Percentiles rank a stretch among this genome's conserved stretches.
Evolutionary conservation across 2,888 invertebrate genomes (phyloP).

Genomic region (Chrysina gloriosa): DNA sequence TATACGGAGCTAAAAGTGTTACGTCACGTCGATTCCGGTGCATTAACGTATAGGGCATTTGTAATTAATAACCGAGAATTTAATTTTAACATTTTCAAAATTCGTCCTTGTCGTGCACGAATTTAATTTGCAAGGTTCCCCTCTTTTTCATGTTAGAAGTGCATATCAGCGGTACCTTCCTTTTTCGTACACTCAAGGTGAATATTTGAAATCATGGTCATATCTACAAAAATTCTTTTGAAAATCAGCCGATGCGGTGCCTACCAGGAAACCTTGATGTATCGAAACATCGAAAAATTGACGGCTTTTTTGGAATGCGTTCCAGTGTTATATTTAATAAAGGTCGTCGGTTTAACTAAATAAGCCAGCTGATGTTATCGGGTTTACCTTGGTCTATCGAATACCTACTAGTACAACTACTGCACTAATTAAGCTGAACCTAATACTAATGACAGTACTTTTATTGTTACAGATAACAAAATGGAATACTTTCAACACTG

Average conservation of each 20-base stretch:
- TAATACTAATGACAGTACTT: constrained; percentile 12
- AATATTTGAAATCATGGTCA: constrained; percentile 31
- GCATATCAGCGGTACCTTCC: constrained; percentile 16
- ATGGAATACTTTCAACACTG: constrained; percentile 60
- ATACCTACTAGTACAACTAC: not conserved
- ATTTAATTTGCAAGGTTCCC: constrained; percentile 15
- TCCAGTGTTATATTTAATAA: not conserved
- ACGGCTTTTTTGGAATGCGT: constrained; percentile 13
- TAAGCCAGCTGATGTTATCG: constrained; percentile 18
- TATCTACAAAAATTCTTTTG: constrained; percentile 25
- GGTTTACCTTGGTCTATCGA: not conserved
- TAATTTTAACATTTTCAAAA: constrained; percentile 19
- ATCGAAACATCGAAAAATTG: constrained; percentile 3
- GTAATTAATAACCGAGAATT: constrained; percentile 10
- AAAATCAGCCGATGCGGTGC: constrained; percentile 6
- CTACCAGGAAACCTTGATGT: constrained; percentile 8
- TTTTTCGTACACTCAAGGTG: constrained; percentile 11
- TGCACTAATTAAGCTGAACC: not conserved
- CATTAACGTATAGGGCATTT: constrained; percentile 6
- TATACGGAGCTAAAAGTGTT: constrained; percentile 32
- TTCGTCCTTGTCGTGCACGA: constrained; percentile 20
- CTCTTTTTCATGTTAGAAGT: constrained; percentile 17
- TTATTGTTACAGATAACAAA: constrained; percentile 59
- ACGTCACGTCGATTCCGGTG: constrained; percentile 31
- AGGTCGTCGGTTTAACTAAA: constrained; percentile 23